Percentiles rank a stretch among this genome's conserved stretches.
These are phyloP conservation scores for Micrastur ruficollis DNA, from an alignment of 2,797 vertebrate species.

Conservation along the genomic window DNA sequence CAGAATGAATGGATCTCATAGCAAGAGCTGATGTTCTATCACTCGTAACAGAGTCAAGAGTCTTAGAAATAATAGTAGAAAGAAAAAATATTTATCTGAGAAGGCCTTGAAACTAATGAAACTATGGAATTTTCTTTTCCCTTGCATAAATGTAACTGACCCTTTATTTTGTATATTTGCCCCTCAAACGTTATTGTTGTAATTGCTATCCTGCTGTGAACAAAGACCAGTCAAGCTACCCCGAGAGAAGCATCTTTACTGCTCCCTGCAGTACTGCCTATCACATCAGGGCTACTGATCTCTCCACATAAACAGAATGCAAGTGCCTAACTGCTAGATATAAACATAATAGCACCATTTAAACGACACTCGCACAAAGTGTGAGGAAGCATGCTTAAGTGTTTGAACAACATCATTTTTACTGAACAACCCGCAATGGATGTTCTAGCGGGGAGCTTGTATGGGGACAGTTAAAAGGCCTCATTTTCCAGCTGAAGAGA, in stretches of 20 bases:
- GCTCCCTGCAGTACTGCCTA: background rate
- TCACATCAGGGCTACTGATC: background rate
- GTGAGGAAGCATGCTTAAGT: background rate
- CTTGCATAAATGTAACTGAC: background rate
- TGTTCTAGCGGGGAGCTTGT: background rate
- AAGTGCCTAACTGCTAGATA: background rate
- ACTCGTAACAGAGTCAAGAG: background rate
- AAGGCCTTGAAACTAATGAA: background rate
- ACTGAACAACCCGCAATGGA: constrained; percentile 7
- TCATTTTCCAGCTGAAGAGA: background rate
- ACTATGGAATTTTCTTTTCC: background rate
- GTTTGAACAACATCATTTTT: constrained; percentile 32
- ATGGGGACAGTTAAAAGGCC: background rate
- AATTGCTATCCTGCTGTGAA: background rate
- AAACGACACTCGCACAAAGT: background rate
- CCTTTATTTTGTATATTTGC: background rate
- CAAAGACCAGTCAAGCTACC: background rate
- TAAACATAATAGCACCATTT: constrained; percentile 10
- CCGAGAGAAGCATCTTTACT: background rate
- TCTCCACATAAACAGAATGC: background rate
- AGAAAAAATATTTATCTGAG: background rate
- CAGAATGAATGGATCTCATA: background rate
- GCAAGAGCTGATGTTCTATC: background rate
- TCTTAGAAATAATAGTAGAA: background rate
- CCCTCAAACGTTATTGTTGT: background rate